A percentile compares a stretch with the other conserved stretches of the same genome.
Evolutionary conservation across 2,888 invertebrate species (phyloP).

Genomic region (Leuctra nigra): DNA sequence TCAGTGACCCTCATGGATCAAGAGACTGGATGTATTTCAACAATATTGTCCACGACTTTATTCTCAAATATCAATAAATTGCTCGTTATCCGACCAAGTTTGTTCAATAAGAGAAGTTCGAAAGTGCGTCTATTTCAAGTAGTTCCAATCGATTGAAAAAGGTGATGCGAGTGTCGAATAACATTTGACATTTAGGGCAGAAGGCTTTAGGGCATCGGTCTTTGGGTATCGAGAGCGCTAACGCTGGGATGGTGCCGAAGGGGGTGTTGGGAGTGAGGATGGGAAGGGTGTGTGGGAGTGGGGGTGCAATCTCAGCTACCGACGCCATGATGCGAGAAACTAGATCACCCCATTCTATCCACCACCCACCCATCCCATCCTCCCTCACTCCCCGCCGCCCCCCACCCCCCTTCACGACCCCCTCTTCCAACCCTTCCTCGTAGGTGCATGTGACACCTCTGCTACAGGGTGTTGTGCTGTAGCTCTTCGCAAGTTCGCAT

Average conservation of each 20-base stretch:
- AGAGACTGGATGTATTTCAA: too few species aligned
- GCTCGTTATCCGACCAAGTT: neutral
- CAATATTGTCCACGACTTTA: too few species aligned
- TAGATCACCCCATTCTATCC: conserved; percentile 14
- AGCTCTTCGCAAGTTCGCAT: neutral
- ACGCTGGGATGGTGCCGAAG: neutral
- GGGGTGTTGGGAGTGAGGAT: neutral
- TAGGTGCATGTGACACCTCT: conserved; percentile 24
- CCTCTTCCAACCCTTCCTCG: conserved; percentile 6
- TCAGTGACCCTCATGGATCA: too few species aligned
- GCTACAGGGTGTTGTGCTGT: conserved; percentile 23
- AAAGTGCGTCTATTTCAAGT: neutral
- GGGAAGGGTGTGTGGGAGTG: neutral
- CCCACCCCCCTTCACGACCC: neutral
- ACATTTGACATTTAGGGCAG: conserved; percentile 17
- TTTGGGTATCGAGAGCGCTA: neutral
- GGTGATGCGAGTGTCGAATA: conserved; percentile 9
- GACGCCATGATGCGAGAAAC: conserved; percentile 26
- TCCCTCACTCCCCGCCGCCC: neutral
- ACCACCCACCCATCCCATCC: neutral
- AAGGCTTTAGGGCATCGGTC: conserved; percentile 3
- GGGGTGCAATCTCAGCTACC: conserved; percentile 14
- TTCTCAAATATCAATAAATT: neutral
- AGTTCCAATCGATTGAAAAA: conserved; percentile 5
- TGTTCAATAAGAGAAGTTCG: neutral